These are phyloP conservation scores for Acanthornis magna DNA, from an alignment of 2,797 vertebrate genomes.

Conservation along the genomic window DNA sequence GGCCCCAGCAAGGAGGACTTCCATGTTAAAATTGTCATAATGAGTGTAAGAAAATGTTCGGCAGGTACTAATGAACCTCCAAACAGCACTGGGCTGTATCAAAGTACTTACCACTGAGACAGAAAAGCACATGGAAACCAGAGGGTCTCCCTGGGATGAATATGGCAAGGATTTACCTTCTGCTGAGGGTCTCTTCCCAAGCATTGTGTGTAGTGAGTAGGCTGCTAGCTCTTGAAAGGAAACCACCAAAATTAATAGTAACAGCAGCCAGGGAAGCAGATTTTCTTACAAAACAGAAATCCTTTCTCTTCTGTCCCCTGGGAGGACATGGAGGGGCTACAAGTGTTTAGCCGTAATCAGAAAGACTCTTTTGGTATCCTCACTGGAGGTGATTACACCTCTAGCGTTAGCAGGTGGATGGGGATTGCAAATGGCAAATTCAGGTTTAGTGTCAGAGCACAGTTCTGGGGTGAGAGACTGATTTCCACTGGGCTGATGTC, in stretches of 20 bases:
- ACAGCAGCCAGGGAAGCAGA: not conserved
- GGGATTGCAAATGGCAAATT: not conserved
- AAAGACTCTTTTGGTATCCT: not conserved
- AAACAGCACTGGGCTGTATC: not conserved
- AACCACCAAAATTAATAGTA: not conserved
- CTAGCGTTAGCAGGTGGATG: not conserved
- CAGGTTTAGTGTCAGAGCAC: not conserved
- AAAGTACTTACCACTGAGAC: not conserved
- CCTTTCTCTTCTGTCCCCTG: not conserved
- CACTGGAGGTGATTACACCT: not conserved
- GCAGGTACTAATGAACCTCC: not conserved
- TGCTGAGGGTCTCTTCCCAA: not conserved
- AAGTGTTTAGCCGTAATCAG: not conserved
- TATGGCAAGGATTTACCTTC: not conserved
- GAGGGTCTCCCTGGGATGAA: not conserved
- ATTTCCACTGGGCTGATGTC: not conserved
- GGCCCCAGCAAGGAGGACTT: not conserved
- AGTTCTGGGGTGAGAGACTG: not conserved
- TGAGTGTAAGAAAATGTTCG: accelerated
- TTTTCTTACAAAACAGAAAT: not conserved
- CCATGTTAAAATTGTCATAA: not conserved
- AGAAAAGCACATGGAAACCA: not conserved
- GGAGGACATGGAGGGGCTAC: not conserved
- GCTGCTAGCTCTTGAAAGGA: not conserved
- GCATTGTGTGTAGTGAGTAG: not conserved